Conservation (phyloP, 2,888 invertebrate genomes). For the Melanophora roralis region DNA sequence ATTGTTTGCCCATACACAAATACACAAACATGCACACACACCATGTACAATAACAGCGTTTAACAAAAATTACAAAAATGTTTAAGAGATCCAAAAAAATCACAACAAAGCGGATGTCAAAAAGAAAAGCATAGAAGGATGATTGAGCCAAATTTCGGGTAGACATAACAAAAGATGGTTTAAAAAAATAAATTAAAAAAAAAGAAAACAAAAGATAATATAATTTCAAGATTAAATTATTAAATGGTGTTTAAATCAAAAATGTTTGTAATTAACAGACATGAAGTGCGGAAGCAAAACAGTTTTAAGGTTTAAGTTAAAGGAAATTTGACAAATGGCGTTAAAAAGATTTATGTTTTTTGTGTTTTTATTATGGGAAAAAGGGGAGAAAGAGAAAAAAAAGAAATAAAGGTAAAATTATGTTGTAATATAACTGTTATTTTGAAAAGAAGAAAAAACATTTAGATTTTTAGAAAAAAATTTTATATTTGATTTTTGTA, state of each 20-base stretch:
- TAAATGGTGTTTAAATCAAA: slow-evolving; percentile 18
- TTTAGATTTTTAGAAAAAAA: slow-evolving; percentile 16
- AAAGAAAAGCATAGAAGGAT: slow-evolving; percentile 17
- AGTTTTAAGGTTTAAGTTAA: slow-evolving; percentile 4
- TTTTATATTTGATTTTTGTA: background rate
- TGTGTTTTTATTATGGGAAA: slow-evolving; percentile 39
- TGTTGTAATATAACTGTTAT: slow-evolving; percentile 32
- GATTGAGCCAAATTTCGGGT: slow-evolving; percentile 40
- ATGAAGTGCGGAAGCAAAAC: background rate
- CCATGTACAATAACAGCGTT: slow-evolving; percentile 20
- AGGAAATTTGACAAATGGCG: slow-evolving; percentile 28
- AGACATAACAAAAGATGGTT: slow-evolving; percentile 43
- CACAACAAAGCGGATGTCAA: slow-evolving; percentile 38
- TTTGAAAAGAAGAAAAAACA: slow-evolving; percentile 33
- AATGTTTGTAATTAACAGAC: slow-evolving; percentile 14
- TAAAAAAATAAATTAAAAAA: slow-evolving; percentile 31
- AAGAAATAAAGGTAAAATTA: slow-evolving; percentile 58
- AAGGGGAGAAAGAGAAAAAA: slow-evolving; percentile 54
- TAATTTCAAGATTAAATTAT: background rate
- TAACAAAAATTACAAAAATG: slow-evolving; percentile 28
- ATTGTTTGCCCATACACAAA: slow-evolving; percentile 10
- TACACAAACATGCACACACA: slow-evolving; percentile 54
- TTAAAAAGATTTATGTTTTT: slow-evolving; percentile 7
- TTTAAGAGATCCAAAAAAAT: slow-evolving; percentile 19
- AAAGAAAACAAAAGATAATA: slow-evolving; percentile 31